Conservation (phyloP, 2,113 vertebrate species). For the Origma solitaria region DNA sequence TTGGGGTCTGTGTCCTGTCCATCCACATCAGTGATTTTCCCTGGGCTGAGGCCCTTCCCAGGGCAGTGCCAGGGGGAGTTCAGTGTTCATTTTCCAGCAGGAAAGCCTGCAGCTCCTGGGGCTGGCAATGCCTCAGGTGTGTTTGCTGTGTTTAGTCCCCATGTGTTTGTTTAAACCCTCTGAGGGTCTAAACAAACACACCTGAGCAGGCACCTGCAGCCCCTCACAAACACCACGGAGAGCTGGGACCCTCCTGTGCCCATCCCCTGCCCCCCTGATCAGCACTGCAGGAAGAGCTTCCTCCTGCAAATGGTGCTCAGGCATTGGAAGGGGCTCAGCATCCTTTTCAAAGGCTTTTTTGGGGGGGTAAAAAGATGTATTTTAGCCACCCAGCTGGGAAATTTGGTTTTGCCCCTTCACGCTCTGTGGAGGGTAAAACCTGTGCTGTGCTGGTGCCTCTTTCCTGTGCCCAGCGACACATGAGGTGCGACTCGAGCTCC, state of each 20-base stretch:
- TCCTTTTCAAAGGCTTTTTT: background rate
- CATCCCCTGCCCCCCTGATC: background rate
- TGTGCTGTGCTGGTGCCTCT: accelerated
- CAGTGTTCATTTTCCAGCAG: background rate
- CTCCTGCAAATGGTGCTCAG: accelerated
- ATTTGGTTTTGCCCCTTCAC: background rate
- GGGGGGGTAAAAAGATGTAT: background rate
- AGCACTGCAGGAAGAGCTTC: background rate
- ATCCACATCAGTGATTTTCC: accelerated
- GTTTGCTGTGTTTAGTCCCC: no score
- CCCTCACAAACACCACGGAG: no score
- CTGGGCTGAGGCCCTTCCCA: background rate
- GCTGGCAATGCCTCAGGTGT: background rate
- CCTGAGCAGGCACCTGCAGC: no score
- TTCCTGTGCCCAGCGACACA: background rate
- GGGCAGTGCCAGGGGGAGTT: background rate
- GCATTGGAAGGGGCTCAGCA: background rate
- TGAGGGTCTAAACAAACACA: no score
- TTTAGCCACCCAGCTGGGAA: background rate
- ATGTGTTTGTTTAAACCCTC: no score
- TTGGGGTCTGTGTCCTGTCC: background rate
- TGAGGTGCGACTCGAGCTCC: background rate
- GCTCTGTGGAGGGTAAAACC: background rate
- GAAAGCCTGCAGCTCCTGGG: background rate
- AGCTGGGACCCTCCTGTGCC: background rate